Base-by-base conservation (phyloP, 2,888 invertebrate genomes). In the Polyommatus iphigenia region DNA sequence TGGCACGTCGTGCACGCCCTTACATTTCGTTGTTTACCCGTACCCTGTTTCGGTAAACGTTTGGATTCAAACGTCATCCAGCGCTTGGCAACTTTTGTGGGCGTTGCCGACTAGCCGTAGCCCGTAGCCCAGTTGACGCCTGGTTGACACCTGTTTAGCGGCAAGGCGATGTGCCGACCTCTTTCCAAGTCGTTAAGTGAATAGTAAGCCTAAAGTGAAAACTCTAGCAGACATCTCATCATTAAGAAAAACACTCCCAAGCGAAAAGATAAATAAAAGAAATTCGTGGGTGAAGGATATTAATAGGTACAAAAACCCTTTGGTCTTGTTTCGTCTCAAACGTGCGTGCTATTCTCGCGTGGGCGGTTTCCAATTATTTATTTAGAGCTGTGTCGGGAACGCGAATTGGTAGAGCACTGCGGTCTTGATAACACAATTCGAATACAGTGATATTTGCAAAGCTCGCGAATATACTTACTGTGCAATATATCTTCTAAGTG, bases 391-490 rank as follows among this genome's bases (percentile, higher is more conserved):
- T 24, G 29, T 29, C 4, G 29, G 29, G 6, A 5, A 29, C 67
- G 67, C 67, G 29, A 67, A 67, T 67, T 67, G 29, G 24, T 67
- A 67, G 67, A 67, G 24, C 62, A 24, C 24, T 67, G 29, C 15
- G 67, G 67, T 67, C 29, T 29, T 67, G 15, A 67, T 67, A 29
- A 67, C 5, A 67, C 67, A 67, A 67, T 67, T 67, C 15, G 29
- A 67, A 67, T 67, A 29, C 29, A 67, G 29, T 29, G 15, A 67
- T 67, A 24, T 67, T 67, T 29, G 20, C 13, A 29, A 29, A 29
- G 67, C 62, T 67, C 13, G 62, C 67, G 29, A 67, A 67, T 67
- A 67, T 15, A 15, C 67, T 67, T 8, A 62, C 62, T 24, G 62
- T 62, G 62, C 20, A 24, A 62, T 62, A 62, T 62, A 62, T 62